Evolutionary conservation across 1,140 invertebrate species (phyloP).

Genomic region (Pseudomyrmex cubaensis): DNA sequence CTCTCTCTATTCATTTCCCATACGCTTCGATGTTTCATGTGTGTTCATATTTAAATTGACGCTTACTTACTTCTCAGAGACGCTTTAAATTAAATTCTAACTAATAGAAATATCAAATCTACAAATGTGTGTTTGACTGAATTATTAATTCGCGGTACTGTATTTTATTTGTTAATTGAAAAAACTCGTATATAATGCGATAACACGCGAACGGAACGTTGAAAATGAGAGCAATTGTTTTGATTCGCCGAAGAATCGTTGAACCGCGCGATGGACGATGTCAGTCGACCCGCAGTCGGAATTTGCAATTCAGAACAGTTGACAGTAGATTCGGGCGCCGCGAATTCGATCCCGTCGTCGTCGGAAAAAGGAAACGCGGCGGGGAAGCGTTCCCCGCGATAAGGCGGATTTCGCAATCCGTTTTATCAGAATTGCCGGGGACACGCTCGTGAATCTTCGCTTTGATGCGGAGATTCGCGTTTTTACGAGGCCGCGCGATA

Average conservation of each 20-base stretch:
- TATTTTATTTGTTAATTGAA: background rate
- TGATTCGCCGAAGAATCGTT: background rate
- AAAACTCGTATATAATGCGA: background rate
- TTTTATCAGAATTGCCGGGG: slow-evolving; percentile 48
- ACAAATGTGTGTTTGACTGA: too few relatives aligned
- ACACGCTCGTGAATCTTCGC: slow-evolving; percentile 45
- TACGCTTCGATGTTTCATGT: background rate
- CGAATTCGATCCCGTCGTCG: slow-evolving; percentile 18
- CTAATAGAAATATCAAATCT: too few relatives aligned
- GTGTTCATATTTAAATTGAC: slow-evolving; percentile 28
- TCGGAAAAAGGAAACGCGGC: slow-evolving; percentile 8
- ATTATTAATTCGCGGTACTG: background rate
- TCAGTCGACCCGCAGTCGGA: slow-evolving; percentile 4
- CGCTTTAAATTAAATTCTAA: too few relatives aligned
- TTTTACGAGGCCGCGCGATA: slow-evolving; percentile 43
- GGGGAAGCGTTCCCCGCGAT: slow-evolving; percentile 31
- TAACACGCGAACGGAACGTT: background rate
- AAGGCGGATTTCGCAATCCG: slow-evolving; percentile 40
- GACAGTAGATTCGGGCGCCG: slow-evolving; percentile 8
- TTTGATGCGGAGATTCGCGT: slow-evolving; percentile 50
- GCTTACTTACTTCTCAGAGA: too few relatives aligned
- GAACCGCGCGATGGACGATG: slow-evolving; percentile 16
- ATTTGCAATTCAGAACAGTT: slow-evolving; percentile 48
- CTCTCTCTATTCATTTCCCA: background rate
- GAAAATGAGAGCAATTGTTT: slow-evolving; percentile 21